Percentiles rank a stretch among this genome's conserved stretches.
Conservation (phyloP, 2,888 invertebrate species). For the Lithosia quadra region DNA sequence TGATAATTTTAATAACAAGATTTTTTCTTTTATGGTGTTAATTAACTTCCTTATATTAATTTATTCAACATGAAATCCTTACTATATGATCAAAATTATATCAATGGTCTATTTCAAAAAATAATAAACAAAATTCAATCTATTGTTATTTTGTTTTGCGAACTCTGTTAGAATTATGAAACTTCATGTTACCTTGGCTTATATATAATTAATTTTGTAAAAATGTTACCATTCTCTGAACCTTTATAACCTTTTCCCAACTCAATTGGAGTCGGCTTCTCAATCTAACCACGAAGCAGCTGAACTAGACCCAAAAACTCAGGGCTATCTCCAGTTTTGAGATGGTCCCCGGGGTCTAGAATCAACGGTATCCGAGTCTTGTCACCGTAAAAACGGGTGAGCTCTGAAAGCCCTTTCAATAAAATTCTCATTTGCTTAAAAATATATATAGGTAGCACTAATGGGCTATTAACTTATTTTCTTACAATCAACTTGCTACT, state of each 20-base stretch:
- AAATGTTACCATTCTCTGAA: no score
- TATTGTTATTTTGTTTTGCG: slow-evolving; percentile 1
- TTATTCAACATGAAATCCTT: slow-evolving; percentile 23
- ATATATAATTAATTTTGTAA: background rate
- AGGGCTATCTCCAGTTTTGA: no score
- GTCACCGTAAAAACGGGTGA: no score
- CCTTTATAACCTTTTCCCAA: no score
- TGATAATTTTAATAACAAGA: slow-evolving; percentile 33
- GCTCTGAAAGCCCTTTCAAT: no score
- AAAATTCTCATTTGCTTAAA: no score
- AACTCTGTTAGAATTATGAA: background rate
- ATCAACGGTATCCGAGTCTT: no score
- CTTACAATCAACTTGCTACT: slow-evolving; percentile 21
- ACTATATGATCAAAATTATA: slow-evolving; percentile 20
- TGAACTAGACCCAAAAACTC: no score
- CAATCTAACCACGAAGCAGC: no score
- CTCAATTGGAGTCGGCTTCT: no score
- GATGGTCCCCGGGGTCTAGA: no score
- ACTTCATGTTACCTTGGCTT: slow-evolving; percentile 1
- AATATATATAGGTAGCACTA: background rate
- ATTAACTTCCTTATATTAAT: slow-evolving; percentile 53
- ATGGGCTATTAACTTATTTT: slow-evolving; percentile 15
- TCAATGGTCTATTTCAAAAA: slow-evolving; percentile 25
- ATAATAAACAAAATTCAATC: background rate
- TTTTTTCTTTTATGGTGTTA: slow-evolving; percentile 45